These are phyloP conservation scores for Biston stratarius DNA, from an alignment of 2,888 invertebrate species.

Conservation along the genomic window DNA sequence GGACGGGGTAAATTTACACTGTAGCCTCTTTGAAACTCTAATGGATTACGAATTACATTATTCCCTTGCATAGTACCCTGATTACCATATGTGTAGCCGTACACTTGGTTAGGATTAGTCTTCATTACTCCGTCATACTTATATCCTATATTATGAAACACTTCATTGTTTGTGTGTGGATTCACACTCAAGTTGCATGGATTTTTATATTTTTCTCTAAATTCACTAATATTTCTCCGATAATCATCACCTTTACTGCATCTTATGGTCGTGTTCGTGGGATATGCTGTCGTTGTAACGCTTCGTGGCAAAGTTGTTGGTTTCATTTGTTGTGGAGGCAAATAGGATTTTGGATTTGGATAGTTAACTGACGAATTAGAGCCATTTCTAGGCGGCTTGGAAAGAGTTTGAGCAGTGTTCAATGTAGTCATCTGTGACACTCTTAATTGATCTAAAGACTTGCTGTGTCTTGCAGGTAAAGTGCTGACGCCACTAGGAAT, in stretches of 20 bases:
- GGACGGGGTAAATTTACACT: constrained; percentile 86
- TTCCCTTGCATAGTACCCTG: constrained; percentile 83
- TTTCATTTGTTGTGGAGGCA: constrained; percentile 74
- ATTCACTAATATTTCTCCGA: constrained; percentile 87
- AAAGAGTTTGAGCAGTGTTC: constrained; percentile 66
- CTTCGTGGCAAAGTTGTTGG: constrained; percentile 83
- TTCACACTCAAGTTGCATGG: constrained; percentile 75
- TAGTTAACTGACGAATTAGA: constrained; percentile 80
- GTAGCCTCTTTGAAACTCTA: constrained; percentile 86
- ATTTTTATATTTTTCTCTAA: constrained; percentile 88
- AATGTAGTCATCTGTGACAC: constrained; percentile 79
- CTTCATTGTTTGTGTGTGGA: constrained; percentile 75
- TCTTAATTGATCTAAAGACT: constrained; percentile 92
- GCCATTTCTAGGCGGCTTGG: constrained; percentile 71
- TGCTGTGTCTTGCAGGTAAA: constrained; percentile 91
- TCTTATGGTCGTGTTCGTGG: constrained; percentile 77
- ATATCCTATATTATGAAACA: constrained; percentile 79
- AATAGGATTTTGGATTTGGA: constrained; percentile 79
- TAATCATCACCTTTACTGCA: constrained; percentile 83
- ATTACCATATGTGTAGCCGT: constrained; percentile 84
- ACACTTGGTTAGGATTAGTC: constrained; percentile 79
- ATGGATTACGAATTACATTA: constrained; percentile 84
- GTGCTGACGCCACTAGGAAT: constrained; percentile 82
- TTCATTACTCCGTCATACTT: constrained; percentile 75
- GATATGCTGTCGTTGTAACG: constrained; percentile 79